Evolutionary conservation across 2,888 invertebrate species (phyloP).

Genomic region (Pristionchus japonicus): DNA sequence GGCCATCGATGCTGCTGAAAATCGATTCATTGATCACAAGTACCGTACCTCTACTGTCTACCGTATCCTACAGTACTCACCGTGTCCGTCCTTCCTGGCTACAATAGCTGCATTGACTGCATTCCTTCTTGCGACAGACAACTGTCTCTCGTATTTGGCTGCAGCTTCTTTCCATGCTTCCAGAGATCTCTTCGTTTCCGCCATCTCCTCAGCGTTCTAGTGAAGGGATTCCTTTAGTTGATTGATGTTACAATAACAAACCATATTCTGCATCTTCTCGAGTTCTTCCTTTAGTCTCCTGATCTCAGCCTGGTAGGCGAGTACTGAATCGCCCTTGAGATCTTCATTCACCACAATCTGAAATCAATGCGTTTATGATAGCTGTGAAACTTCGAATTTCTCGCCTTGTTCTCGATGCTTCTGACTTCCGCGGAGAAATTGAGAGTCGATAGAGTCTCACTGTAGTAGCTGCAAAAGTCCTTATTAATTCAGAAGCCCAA

Average conservation of each 20-base stretch:
- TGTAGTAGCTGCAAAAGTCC: slow-evolving; percentile 75
- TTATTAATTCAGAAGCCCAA: too few species aligned
- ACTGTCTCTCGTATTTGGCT: background rate
- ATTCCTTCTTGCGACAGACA: background rate
- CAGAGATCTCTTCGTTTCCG: background rate
- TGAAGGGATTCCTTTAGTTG: background rate
- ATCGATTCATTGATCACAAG: background rate
- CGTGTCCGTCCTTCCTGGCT: too few species aligned
- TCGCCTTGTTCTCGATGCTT: slow-evolving; percentile 76
- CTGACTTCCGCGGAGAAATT: slow-evolving; percentile 76
- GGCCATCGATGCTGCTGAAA: background rate
- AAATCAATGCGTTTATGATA: background rate
- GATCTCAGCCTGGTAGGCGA: slow-evolving; percentile 75
- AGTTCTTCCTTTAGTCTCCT: slow-evolving; percentile 59
- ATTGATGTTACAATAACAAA: background rate
- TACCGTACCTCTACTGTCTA: too few species aligned
- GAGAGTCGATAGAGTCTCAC: slow-evolving; percentile 76
- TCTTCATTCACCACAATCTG: slow-evolving; percentile 76
- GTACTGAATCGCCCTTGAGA: slow-evolving; percentile 75
- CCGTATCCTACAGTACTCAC: too few species aligned
- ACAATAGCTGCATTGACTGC: too few species aligned
- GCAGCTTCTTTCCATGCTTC: slow-evolving; percentile 40
- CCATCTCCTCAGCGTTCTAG: background rate
- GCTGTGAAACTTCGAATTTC: background rate
- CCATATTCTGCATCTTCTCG: background rate